These are phyloP conservation scores for Melospiza melodia DNA, from an alignment of 2,113 vertebrate genomes.

Conservation along the genomic window DNA sequence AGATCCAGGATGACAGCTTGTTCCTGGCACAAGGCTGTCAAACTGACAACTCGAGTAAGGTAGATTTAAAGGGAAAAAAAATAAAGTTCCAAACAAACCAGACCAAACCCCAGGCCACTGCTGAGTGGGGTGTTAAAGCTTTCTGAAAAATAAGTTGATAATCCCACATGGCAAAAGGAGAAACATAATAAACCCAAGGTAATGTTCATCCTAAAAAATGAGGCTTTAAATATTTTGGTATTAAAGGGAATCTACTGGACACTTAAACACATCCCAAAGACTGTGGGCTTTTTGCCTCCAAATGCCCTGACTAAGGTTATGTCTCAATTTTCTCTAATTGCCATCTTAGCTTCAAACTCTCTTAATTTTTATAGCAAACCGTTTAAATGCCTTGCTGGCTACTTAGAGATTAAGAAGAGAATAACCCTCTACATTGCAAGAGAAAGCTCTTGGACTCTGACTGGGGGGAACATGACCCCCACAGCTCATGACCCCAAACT, in stretches of 20 bases:
- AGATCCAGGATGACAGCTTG: slow-evolving; percentile 16
- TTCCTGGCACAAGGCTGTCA: slow-evolving; percentile 26
- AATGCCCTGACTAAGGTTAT: neutral
- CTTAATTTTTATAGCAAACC: neutral
- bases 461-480: fast-evolving
- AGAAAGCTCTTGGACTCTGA: neutral
- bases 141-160: neutral
- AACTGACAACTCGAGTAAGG: neutral
- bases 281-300: neutral
- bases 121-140: neutral
- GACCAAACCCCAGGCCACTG: neutral
- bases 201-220: neutral
- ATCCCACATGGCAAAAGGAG: neutral
- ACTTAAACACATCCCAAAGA: neutral
- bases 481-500: fast-evolving
- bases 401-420: neutral
- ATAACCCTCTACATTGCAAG: fast-evolving
- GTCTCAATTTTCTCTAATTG: neutral
- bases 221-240: neutral
- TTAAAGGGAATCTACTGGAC: neutral
- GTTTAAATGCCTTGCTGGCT: neutral
- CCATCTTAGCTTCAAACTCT: neutral
- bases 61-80: neutral
- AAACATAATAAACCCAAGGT: neutral
- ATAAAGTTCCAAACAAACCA: neutral